Base-by-base conservation (phyloP, 2,113 vertebrate genomes). In the Rhabdornis inornatus region DNA sequence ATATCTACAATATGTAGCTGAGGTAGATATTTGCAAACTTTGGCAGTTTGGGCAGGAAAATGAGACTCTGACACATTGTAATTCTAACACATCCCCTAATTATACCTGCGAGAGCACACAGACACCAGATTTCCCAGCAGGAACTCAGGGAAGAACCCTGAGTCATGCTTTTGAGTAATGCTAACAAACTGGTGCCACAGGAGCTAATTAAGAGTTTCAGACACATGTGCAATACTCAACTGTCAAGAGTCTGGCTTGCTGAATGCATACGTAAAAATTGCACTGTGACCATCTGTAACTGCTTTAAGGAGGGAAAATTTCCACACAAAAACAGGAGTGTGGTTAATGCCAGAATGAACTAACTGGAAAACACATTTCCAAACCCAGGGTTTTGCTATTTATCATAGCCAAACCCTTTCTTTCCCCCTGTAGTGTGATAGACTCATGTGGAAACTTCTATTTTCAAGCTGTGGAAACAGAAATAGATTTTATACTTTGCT, bases 1-100 rank as follows among this genome's bases (percentile, higher is more conserved):
- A n/a, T 33, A 76, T 39, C 50, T 83, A 59, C 68, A 57, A 22
- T 37, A 74, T 37, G 77, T 49, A 86, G 77, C 84, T 90, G 30
- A 83, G 60, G 72, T 71, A 87, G 33, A 16, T 82, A 91, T 95
- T 95, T 96, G 93, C 90, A 96, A 96, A 95, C 92, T 91, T 44
- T 74, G 84, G 89, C 82, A 96, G 50, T 71, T 94, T 37, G 92
- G 78, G 81, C 83, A 95, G 93, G 64, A 82, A 82, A 30, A 60
- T 4, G 87, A 92, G 85, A 59, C 52, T 83, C 52, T 94, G 87
- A 85, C 91, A 94, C 52, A 8, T 42, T 79, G 77, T 27, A 95
- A 83, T 83, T 94, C 74, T 85, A 89, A 90, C 75, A 61, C 37
- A 35, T 27, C 53, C 25, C 0, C 1, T 70, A 97, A 96, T 92